These are phyloP conservation scores for Neosalanx taihuensis DNA, from an alignment of 2,797 vertebrate species.

Conservation along the genomic window DNA sequence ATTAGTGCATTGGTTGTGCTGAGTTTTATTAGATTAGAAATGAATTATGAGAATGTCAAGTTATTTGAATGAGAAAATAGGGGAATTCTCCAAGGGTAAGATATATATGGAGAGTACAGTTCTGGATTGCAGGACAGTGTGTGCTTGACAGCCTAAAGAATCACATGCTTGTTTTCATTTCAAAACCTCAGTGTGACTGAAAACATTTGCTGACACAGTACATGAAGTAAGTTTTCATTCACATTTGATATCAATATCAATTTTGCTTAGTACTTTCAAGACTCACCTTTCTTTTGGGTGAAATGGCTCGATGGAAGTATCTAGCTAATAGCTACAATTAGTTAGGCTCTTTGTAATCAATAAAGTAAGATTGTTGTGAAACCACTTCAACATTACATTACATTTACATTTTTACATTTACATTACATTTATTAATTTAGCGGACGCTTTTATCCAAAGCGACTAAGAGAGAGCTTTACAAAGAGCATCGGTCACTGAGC, in stretches of 20 bases:
- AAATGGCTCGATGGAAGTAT: background rate
- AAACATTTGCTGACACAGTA: background rate
- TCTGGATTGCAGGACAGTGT: constrained; percentile 7
- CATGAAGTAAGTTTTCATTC: background rate
- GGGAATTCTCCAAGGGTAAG: constrained; percentile 28
- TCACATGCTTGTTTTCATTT: background rate
- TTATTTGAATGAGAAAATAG: constrained; percentile 25
- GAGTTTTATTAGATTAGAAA: constrained; percentile 41
- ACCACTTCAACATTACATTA: no score
- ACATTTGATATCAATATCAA: background rate
- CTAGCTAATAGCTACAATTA: no score
- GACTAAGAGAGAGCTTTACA: no score
- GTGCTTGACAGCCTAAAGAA: background rate
- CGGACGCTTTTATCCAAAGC: no score
- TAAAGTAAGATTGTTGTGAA: no score
- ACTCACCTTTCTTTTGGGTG: background rate
- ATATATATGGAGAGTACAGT: constrained; percentile 29
- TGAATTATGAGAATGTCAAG: constrained; percentile 39
- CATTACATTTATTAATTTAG: no score
- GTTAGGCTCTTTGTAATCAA: no score
- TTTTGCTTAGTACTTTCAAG: background rate
- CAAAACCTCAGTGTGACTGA: no score
- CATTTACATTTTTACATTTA: no score
- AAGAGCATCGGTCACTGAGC: no score
- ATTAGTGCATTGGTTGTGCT: constrained; percentile 44